A percentile compares a stretch with the other conserved stretches of the same genome.
These are phyloP conservation scores for Phymastichus coffea DNA, from an alignment of 1,140 invertebrate species.

Conservation along the genomic window DNA sequence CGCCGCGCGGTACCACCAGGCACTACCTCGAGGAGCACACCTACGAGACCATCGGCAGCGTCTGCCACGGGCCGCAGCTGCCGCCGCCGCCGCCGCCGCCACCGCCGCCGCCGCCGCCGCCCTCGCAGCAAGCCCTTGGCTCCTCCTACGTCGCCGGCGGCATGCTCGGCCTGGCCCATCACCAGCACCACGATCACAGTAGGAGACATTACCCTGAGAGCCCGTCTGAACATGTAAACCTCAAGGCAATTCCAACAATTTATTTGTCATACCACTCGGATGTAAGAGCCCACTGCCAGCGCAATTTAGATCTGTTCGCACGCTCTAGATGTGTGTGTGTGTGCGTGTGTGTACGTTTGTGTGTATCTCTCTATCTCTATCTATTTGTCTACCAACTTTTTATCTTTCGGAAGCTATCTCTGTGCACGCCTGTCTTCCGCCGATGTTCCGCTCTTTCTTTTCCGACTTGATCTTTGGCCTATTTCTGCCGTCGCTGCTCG, in stretches of 20 bases:
- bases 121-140: neutral
- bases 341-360: too few species aligned
- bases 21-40: constrained; percentile 68
- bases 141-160: neutral
- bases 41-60: constrained; percentile 72
- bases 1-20: constrained; percentile 71
- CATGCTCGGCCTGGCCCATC: neutral
- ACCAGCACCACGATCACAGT: constrained; percentile 18
- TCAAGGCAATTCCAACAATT: constrained; percentile 48
- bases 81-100: neutral
- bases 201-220: constrained; percentile 40
- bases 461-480: neutral
- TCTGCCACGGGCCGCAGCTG: constrained; percentile 14
- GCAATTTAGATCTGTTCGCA: constrained; percentile 1
- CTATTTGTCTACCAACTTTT: neutral
- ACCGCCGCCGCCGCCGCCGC: neutral
- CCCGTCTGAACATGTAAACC: constrained; percentile 54
- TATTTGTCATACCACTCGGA: constrained; percentile 20
- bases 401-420: neutral
- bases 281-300: constrained; percentile 13
- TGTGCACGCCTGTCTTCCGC: neutral
- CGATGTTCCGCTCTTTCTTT: neutral
- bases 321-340: neutral
- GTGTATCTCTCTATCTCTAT: neutral
- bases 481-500: too few species aligned